Percentiles rank a stretch among this genome's conserved stretches.
Evolutionary conservation across 2,797 vertebrate genomes (phyloP).

Genomic region (Dallia pectoralis): DNA sequence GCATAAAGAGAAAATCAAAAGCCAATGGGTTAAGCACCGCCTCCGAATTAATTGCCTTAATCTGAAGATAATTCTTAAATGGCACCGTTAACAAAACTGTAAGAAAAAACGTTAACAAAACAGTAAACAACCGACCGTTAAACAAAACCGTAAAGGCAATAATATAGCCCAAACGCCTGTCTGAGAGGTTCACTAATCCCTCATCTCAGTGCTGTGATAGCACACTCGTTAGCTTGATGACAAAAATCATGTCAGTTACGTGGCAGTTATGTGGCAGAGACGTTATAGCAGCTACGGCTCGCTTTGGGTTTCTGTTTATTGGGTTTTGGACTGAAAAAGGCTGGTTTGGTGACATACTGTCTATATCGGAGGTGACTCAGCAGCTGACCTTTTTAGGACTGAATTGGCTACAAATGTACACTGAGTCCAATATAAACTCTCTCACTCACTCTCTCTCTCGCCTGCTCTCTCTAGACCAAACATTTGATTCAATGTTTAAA

Average conservation of each 20-base stretch:
- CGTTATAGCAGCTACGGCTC: background rate
- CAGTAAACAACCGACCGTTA: too few relatives aligned
- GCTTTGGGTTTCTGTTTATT: background rate
- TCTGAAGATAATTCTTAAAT: constrained; percentile 7
- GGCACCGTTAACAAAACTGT: constrained; percentile 3
- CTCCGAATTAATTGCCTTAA: constrained; percentile 28
- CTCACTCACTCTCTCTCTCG: background rate
- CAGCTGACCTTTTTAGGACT: background rate
- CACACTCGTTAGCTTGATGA: background rate
- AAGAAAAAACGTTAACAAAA: too few relatives aligned
- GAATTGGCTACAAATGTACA: background rate
- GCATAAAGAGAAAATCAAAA: constrained; percentile 25
- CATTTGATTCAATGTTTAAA: constrained; percentile 23
- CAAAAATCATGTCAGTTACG: background rate
- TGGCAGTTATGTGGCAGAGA: background rate
- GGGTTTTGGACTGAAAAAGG: background rate
- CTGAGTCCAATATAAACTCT: background rate
- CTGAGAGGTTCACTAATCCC: background rate
- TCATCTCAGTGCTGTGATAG: background rate
- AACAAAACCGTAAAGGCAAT: constrained; percentile 5
- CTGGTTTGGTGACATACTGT: background rate
- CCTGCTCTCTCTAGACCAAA: background rate
- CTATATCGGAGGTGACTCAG: background rate
- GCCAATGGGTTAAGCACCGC: constrained; percentile 11
- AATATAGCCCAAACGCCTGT: background rate